Evolutionary conservation across 2,113 vertebrate species (phyloP), one percentile per base, ranked within the genome.

Genomic region (Lontra canadensis): DNA sequence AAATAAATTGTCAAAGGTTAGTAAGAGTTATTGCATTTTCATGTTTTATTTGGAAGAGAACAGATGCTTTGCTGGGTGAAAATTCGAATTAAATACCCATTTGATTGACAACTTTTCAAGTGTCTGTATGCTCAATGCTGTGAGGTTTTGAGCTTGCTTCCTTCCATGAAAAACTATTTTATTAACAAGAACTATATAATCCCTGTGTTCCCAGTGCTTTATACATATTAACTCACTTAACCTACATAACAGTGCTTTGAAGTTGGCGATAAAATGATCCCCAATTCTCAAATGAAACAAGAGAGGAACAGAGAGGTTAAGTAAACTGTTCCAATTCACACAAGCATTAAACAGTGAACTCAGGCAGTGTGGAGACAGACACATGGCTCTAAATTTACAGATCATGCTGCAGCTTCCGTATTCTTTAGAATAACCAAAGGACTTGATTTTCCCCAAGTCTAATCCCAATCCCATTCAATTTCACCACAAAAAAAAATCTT

Each of bases 1-100:
- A 91, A 96, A 93, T 98, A 97, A 96, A 69, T 96, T 98, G 80
- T 49, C 63, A 23, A 76, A 79, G 44, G 0, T 95, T 97, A 97
- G 61, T 84, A 95, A 95, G 82, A 74, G 12, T 97, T 95, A 92
- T 88, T 29, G 2, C 65, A 52, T 97, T 98, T 98, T 95, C 78
- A 94, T 84, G 93, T 87, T 85, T 82, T 89, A 90, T 83, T 47
- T 92, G 47, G n/a, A 97, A 91, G 18, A 97, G 95, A 97, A 93
- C 59, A 97, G 97, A 95, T 92, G 25, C 94, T 98, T 96, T 96
- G 79, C 55, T 85, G 29, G 17, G 29, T 95, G 86, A 80, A 93
- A 98, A 94, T 88, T 42, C 88, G 76, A 97, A 85, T 92, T 98
- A 97, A 21, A 88, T 84, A 92, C 93, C 59, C 74, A 52, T 98